Conservation (phyloP, 2,113 vertebrate genomes). For the Peucedramus taeniatus region DNA sequence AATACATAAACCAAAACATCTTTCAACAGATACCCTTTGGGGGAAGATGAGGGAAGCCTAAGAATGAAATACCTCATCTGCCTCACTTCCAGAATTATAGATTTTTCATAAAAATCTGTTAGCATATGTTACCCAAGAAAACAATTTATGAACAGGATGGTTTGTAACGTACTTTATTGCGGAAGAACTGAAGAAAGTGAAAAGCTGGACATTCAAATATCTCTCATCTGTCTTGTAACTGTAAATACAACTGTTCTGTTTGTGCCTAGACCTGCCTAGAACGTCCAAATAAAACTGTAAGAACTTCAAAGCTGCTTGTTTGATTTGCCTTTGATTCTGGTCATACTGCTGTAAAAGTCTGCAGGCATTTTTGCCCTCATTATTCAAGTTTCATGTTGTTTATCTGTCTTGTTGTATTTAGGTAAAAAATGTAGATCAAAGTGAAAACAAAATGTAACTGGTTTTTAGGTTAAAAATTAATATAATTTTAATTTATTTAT, state of each 20-base stretch:
- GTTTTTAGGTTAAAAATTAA: not conserved
- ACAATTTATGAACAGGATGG: not conserved
- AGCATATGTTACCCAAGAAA: not conserved
- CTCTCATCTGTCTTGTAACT: not conserved
- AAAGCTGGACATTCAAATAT: not conserved
- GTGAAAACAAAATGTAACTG: not conserved
- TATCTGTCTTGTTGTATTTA: not conserved
- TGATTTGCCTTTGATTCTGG: not conserved
- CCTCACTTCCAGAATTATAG: not conserved
- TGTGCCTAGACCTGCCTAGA: not conserved
- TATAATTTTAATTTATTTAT: not conserved
- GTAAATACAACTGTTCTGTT: not conserved
- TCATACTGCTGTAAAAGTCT: not conserved
- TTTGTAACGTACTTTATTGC: not conserved
- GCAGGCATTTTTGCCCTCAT: not conserved
- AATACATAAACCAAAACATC: not conserved
- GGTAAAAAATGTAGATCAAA: not conserved
- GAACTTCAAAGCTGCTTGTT: not conserved
- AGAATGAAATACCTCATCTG: not conserved
- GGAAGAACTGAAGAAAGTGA: not conserved
- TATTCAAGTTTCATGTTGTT: not conserved
- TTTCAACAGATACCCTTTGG: not conserved
- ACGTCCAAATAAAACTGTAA: not conserved
- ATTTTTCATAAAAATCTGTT: not conserved
- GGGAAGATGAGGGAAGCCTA: not conserved